Evolutionary conservation across 2,888 invertebrate species (phyloP).

Genomic region (Hypomecis atomaria): DNA sequence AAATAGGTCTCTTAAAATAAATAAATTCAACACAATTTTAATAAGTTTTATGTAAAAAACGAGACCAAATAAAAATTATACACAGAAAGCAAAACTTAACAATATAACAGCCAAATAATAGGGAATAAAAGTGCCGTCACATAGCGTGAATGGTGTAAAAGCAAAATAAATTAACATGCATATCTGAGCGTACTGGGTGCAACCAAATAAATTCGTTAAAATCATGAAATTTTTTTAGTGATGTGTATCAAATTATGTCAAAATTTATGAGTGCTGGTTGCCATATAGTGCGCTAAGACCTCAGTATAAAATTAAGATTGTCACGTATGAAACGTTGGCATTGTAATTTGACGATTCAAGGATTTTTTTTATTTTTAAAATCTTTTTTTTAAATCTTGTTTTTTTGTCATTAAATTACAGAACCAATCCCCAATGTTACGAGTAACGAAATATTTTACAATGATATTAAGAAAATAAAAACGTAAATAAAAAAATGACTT

Average conservation of each 20-base stretch:
- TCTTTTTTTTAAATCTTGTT: background rate
- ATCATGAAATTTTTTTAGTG: constrained; percentile 7
- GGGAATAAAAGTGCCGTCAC: constrained; percentile 49
- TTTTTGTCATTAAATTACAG: constrained; percentile 5
- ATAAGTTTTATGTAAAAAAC: constrained; percentile 27
- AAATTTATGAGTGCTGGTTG: constrained; percentile 2
- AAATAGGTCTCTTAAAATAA: constrained; percentile 10
- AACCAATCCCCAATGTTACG: constrained; percentile 8
- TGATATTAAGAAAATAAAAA: constrained; percentile 19
- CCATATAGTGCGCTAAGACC: constrained; percentile 16
- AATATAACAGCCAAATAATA: constrained; percentile 76
- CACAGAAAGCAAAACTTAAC: constrained; percentile 46
- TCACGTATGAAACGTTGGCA: constrained; percentile 13
- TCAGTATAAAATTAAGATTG: constrained; percentile 5
- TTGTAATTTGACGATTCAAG: constrained; percentile 1
- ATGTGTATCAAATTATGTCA: constrained; percentile 2
- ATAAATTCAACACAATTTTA: constrained; percentile 26
- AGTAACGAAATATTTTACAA: constrained; percentile 20
- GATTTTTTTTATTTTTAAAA: background rate
- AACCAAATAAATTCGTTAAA: background rate
- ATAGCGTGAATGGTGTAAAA: constrained; percentile 43
- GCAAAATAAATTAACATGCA: constrained; percentile 46
- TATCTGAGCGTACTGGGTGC: constrained; percentile 13
- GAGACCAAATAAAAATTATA: constrained; percentile 36
- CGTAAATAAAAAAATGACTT: constrained; percentile 39